These are phyloP conservation scores for Tonatia bakeri DNA, from an alignment of 2,113 vertebrate species.

Conservation along the genomic window DNA sequence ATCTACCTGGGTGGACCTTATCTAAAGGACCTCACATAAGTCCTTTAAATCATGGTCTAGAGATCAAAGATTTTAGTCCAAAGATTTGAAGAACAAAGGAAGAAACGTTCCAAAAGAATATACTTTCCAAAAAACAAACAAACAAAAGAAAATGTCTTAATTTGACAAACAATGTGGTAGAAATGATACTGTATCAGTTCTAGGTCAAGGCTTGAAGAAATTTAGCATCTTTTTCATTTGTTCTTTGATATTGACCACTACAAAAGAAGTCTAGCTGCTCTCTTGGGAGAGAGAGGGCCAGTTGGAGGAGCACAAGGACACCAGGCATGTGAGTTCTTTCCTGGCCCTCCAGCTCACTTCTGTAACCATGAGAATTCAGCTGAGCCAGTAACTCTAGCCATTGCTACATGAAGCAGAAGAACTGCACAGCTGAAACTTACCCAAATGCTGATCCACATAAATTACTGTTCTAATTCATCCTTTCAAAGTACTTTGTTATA, in stretches of 20 bases:
- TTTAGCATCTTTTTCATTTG: neutral
- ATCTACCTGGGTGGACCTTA: neutral
- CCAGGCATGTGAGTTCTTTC: neutral
- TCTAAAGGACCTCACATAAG: neutral
- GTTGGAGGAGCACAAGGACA: neutral
- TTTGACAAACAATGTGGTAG: neutral
- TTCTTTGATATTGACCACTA: neutral
- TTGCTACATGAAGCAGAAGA: neutral
- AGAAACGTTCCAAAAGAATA: neutral
- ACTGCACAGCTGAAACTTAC: neutral
- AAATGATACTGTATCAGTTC: neutral
- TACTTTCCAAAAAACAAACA: neutral
- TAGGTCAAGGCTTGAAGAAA: neutral
- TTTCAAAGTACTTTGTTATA: neutral
- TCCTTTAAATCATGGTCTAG: slow-evolving; percentile 13
- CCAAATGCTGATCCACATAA: neutral
- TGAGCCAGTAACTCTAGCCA: neutral
- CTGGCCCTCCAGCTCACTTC: neutral
- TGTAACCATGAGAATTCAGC: neutral
- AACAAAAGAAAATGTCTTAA: neutral
- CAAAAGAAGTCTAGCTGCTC: neutral
- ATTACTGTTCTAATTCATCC: neutral
- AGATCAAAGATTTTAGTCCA: neutral
- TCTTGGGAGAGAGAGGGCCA: neutral
- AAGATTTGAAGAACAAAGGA: neutral